Percentiles rank a stretch among this genome's conserved stretches.
These are phyloP conservation scores for Agrochola lota DNA, from an alignment of 2,888 invertebrate genomes.

Conservation along the genomic window DNA sequence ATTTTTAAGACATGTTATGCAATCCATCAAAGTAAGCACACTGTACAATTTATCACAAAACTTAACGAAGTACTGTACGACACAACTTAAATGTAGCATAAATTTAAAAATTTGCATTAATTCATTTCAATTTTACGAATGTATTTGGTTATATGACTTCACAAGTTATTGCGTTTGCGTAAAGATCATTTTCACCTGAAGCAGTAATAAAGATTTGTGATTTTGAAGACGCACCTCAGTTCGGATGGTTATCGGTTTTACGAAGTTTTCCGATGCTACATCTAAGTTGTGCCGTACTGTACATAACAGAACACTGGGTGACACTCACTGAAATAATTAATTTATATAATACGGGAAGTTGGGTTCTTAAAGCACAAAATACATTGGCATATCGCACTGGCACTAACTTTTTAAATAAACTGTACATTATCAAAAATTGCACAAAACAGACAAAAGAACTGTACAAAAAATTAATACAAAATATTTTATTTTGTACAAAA, in stretches of 20 bases:
- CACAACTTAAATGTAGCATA: too few relatives aligned
- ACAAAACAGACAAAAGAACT: neutral
- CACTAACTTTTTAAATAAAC: constrained; percentile 68
- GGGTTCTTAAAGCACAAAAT: constrained; percentile 65
- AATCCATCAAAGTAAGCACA: constrained; percentile 65
- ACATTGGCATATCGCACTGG: constrained; percentile 70
- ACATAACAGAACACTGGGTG: constrained; percentile 40
- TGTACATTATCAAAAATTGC: neutral
- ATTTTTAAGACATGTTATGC: constrained; percentile 62
- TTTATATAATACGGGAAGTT: constrained; percentile 30
- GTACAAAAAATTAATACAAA: neutral
- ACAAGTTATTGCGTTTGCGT: too few relatives aligned
- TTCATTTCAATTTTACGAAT: too few relatives aligned
- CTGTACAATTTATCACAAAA: constrained; percentile 60
- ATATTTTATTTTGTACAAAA: neutral
- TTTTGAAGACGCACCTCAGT: too few relatives aligned
- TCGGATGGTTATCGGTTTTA: too few relatives aligned
- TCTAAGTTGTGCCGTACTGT: constrained; percentile 40
- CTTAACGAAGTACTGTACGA: constrained; percentile 32
- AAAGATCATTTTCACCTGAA: too few relatives aligned
- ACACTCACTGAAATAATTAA: constrained; percentile 27
- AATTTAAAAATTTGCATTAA: too few relatives aligned
- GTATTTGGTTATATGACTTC: too few relatives aligned
- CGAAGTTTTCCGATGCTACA: too few relatives aligned
- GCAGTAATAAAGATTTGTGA: too few relatives aligned